Percentiles rank a stretch among this genome's conserved stretches.
These are phyloP conservation scores for Colistium nudipinnis DNA, from an alignment of 2,113 vertebrate genomes.

Conservation along the genomic window DNA sequence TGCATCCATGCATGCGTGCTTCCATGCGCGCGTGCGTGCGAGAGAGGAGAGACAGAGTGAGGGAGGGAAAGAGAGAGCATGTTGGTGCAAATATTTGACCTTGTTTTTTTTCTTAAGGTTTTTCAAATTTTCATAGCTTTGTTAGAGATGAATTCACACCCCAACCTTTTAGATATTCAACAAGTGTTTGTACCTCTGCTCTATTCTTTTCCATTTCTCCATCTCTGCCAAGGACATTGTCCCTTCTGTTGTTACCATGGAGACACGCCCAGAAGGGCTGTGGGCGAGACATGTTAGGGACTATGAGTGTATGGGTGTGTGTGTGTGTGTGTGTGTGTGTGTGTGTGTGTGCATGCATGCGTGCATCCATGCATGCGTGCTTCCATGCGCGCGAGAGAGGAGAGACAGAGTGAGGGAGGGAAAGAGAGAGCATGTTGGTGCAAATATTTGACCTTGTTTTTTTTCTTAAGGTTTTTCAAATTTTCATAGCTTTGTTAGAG, in stretches of 20 bases:
- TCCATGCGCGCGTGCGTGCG: slow-evolving; percentile 20
- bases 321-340: slow-evolving; percentile 22
- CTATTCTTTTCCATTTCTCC: too few species aligned
- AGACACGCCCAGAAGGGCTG: slow-evolving; percentile 78
- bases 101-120: slow-evolving; percentile 37
- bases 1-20: too few species aligned
- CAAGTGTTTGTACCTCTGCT: too few species aligned
- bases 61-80: background rate
- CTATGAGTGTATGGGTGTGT: slow-evolving; percentile 62
- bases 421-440: slow-evolving; percentile 25
- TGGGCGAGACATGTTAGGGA: slow-evolving; percentile 78
- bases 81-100: slow-evolving; percentile 43
- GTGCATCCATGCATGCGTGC: slow-evolving; percentile 16
- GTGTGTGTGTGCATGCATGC: slow-evolving; percentile 20
- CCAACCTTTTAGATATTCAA: too few species aligned
- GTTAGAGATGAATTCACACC: too few species aligned
- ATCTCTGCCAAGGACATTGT: slow-evolving; percentile 79
- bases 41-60: background rate
- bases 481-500: background rate
- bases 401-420: background rate
- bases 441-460: slow-evolving; percentile 43
- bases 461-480: slow-evolving; percentile 13
- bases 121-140: too few species aligned
- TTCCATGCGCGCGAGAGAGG: background rate
- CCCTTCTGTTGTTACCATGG: slow-evolving; percentile 78